A percentile compares a stretch with the other conserved stretches of the same genome.
phyloP scores from a whole-genome alignment of 2,888 invertebrate species.

The Amblyteles armatorius region DNA sequence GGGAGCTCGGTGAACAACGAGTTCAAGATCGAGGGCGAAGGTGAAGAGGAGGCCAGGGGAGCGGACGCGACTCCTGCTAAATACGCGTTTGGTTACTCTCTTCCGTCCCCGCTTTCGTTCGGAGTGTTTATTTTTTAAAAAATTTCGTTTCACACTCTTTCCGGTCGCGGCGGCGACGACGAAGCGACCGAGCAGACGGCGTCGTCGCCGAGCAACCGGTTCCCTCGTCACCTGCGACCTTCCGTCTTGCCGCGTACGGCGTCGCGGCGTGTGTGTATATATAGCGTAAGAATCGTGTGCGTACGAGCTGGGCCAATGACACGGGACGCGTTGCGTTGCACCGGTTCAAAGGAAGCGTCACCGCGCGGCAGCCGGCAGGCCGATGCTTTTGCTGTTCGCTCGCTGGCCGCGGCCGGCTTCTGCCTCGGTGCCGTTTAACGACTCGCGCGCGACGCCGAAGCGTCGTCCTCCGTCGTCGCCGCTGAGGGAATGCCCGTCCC shows the following conservation, averaged over 20 bases:
- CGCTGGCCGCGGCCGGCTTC: slow-evolving; percentile 9
- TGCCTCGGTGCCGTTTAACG: slow-evolving; percentile 78
- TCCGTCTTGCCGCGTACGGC: slow-evolving; percentile 70
- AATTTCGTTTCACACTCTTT: slow-evolving; percentile 47
- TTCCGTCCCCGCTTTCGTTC: slow-evolving; percentile 8
- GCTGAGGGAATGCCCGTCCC: slow-evolving; percentile 75
- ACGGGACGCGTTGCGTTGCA: slow-evolving; percentile 68
- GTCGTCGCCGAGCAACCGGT: slow-evolving; percentile 70
- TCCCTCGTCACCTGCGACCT: slow-evolving; percentile 81
- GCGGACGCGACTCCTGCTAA: slow-evolving; percentile 39
- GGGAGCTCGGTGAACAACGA: slow-evolving; percentile 33
- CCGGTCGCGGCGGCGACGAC: slow-evolving; percentile 63
- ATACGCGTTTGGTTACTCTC: slow-evolving; percentile 59
- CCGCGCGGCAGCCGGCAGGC: slow-evolving; percentile 42
- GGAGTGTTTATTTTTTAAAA: slow-evolving; percentile 35
- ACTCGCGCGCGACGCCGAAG: slow-evolving; percentile 74
- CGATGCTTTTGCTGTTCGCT: slow-evolving; percentile 59
- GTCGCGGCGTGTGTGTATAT: slow-evolving; percentile 9
- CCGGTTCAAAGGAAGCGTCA: slow-evolving; percentile 78
- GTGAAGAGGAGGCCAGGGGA: slow-evolving; percentile 34
- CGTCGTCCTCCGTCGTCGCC: slow-evolving; percentile 52
- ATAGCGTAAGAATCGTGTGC: slow-evolving; percentile 35
- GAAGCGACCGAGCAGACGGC: slow-evolving; percentile 58
- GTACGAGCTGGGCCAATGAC: slow-evolving; percentile 76
- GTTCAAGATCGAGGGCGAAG: slow-evolving; percentile 66